Percentiles rank a stretch among this genome's conserved stretches.
Evolutionary conservation across 2,797 vertebrate genomes (phyloP).

Genomic region (Zenarchopterus dispar): DNA sequence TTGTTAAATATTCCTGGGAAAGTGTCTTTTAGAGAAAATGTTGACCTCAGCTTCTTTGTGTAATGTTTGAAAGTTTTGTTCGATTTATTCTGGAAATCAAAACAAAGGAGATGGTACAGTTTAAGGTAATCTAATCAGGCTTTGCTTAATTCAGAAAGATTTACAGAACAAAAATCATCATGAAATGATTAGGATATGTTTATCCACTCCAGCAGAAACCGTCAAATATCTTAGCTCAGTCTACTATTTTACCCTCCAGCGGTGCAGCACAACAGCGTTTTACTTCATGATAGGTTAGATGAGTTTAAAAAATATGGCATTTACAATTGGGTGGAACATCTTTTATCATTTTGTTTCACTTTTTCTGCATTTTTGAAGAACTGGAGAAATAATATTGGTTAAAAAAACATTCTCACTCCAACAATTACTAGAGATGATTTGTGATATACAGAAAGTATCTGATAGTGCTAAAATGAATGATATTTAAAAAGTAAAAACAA

Average conservation of each 20-base stretch:
- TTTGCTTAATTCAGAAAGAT: conserved; percentile 6
- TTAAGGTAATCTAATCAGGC: background rate
- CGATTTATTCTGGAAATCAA: conserved; percentile 12
- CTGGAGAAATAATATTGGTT: too few species aligned
- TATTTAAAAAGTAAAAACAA: too few species aligned
- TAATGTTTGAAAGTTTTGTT: conserved; percentile 12
- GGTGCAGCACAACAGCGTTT: background rate
- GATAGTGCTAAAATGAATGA: too few species aligned
- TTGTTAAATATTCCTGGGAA: conserved; percentile 17
- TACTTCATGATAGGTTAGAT: background rate
- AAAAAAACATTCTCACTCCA: too few species aligned
- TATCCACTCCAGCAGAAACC: background rate
- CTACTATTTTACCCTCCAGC: too few species aligned
- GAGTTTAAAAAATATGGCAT: too few species aligned
- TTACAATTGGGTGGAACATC: too few species aligned
- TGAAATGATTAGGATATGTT: conserved; percentile 4
- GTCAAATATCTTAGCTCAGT: background rate
- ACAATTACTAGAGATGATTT: too few species aligned
- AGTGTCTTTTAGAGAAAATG: conserved; percentile 5
- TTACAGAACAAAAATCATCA: background rate
- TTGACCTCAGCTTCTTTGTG: conserved; percentile 1
- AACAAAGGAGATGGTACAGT: background rate
- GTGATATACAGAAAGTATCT: too few species aligned
- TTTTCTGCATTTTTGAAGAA: too few species aligned
- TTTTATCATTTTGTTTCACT: too few species aligned